Evolutionary conservation across 2,113 vertebrate genomes (phyloP).

Genomic region (Drymodes brunneopygia): DNA sequence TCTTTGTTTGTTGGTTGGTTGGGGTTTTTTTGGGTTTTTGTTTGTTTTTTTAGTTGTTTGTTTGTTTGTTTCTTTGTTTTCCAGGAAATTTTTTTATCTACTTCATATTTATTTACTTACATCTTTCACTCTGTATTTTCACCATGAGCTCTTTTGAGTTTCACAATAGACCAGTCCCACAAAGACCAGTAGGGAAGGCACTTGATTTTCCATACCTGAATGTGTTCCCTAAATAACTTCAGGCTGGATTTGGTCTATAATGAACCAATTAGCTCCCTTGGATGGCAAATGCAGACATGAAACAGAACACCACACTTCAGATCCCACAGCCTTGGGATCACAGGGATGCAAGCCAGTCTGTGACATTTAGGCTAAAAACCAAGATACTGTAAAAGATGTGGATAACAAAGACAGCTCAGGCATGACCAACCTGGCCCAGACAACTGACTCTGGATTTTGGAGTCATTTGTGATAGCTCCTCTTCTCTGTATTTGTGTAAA

Average conservation of each 20-base stretch:
- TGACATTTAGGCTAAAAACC: neutral
- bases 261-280: neutral
- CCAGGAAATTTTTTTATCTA: neutral
- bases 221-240: neutral
- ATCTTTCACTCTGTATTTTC: neutral
- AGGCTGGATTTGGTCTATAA: neutral
- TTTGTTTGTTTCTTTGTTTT: neutral
- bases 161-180: neutral
- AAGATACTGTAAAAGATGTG: accelerated
- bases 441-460: neutral
- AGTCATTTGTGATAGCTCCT: neutral
- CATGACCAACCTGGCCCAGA: neutral
- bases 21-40: neutral
- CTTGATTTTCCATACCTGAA: neutral
- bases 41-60: neutral
- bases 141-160: neutral
- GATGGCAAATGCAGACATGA: neutral
- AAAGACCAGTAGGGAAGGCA: neutral
- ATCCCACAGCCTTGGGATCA: neutral
- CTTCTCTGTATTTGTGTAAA: neutral
- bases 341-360: neutral
- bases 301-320: neutral
- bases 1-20: neutral
- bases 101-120: neutral
- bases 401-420: neutral